These are phyloP conservation scores for Charaxes varanes DNA, from an alignment of 1,140 invertebrate species.

Conservation along the genomic window DNA sequence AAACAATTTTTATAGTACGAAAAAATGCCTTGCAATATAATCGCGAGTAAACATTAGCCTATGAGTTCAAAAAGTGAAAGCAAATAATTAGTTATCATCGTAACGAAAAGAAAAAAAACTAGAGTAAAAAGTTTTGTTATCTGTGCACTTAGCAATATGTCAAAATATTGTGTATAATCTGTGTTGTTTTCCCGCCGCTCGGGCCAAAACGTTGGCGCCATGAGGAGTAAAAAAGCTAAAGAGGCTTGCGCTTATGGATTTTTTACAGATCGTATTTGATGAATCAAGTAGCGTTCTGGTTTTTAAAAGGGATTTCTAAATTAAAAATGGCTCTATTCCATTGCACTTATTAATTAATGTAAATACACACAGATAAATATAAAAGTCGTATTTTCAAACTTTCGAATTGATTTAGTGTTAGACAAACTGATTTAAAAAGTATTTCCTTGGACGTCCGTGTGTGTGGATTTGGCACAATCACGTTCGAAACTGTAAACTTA, in stretches of 20 bases:
- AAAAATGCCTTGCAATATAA: constrained; percentile 1
- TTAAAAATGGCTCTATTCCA: too few species aligned
- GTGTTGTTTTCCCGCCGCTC: constrained; percentile 32
- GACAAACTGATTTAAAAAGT: too few species aligned
- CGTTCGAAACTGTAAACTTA: too few species aligned
- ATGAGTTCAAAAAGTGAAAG: constrained; percentile 16
- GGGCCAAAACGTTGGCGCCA: constrained; percentile 43
- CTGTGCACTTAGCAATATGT: constrained; percentile 54
- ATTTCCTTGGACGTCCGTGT: too few species aligned
- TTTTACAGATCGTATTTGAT: constrained; percentile 3
- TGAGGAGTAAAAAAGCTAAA: constrained; percentile 20
- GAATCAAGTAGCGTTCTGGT: background rate
- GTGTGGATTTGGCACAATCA: too few species aligned
- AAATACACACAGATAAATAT: too few species aligned
- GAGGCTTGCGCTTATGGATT: constrained; percentile 1
- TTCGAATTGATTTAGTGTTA: too few species aligned
- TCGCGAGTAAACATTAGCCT: constrained; percentile 9
- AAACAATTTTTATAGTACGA: background rate
- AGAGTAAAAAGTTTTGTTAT: constrained; percentile 40
- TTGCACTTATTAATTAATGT: too few species aligned
- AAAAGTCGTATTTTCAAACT: too few species aligned
- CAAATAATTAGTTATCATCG: too few species aligned
- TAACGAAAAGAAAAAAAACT: too few species aligned
- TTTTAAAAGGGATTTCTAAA: too few species aligned
- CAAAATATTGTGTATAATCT: constrained; percentile 47